phyloP scores from a whole-genome alignment of 2,113 vertebrate species.

The Neopipo cinnamomea region DNA sequence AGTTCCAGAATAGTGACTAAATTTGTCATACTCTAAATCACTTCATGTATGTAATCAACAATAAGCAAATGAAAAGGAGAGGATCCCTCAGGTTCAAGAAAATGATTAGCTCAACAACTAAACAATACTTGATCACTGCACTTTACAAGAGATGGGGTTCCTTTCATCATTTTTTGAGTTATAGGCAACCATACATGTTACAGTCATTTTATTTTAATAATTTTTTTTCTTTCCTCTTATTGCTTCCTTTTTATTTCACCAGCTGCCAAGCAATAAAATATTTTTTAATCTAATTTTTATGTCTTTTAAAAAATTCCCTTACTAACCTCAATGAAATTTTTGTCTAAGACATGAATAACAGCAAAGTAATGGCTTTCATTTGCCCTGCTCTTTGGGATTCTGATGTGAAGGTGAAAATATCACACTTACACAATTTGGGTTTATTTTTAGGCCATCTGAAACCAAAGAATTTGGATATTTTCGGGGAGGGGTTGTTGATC shows the following conservation, averaged over 20 bases:
- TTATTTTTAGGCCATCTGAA: not conserved
- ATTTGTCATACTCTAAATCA: not conserved
- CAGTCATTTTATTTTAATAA: not conserved
- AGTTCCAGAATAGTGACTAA: not conserved
- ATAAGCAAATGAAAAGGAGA: not conserved
- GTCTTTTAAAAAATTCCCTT: not conserved
- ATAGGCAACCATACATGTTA: not conserved
- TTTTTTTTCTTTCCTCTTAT: not conserved
- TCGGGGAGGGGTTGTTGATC: not conserved
- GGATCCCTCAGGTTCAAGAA: not conserved
- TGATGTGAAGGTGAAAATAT: not conserved
- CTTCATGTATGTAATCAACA: not conserved
- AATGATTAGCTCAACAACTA: not conserved
- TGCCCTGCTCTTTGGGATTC: not conserved
- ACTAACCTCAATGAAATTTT: not conserved
- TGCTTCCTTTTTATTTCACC: not conserved
- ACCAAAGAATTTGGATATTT: not conserved
- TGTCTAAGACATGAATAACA: not conserved
- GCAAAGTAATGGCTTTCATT: not conserved
- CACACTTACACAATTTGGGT: not conserved
- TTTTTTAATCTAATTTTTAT: not conserved
- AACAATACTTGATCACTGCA: not conserved
- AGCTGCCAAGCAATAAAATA: not conserved
- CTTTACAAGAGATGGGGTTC: not conserved
- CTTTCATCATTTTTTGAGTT: not conserved